Evolutionary conservation across 1,140 invertebrate genomes (phyloP), one percentile per base, ranked within the genome.

Genomic region (Cepaea nemoralis): DNA sequence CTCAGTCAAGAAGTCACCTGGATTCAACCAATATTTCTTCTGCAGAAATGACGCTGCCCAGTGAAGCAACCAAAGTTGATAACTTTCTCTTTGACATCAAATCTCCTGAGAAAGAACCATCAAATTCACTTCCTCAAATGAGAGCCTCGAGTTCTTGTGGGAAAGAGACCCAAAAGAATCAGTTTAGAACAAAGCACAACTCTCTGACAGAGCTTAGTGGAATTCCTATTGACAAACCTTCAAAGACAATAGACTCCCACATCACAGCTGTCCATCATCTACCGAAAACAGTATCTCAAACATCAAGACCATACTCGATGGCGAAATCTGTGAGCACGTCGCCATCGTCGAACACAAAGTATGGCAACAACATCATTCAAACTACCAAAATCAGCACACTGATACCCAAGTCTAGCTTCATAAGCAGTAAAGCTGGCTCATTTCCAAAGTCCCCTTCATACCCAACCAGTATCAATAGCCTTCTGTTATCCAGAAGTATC

Each of bases 351-450:
- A 19, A 22, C 59, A 67, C 33, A 35, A 69, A 35, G 19, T 35
- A n/a, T 37, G 37, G 19, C 73, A 75, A 50, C 48, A 77, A 19
- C 50, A n/a, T 77, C n/a, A 50, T 77, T 59, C 75, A 77, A 50
- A 77, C 75, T 12, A 77, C 75, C 6, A 77, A 59, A 77, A 77
- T 77, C 19, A 77, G 45, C 33, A 77, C 45, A 35, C 75, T 77
- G 5, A 77, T 77, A 3, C 75, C 75, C 27, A 77, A 77, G 37
- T 77, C 75, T n/a, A 77, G 31, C 22, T 77, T 3, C 19, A 10
- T 59, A 1, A 31, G 12, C 27, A 8, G 48, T 48, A 77, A 77
- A 50, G 33, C 45, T 55, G n/a, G 45, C 37, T 3, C 19, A n/a
- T 77, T 31, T 27, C 10, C 45, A 19, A 55, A 69, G 31, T 31